Evolutionary conservation across 92 coral and sea anemone genomes (phyloP).

Genomic region (Phenganax marumi): DNA sequence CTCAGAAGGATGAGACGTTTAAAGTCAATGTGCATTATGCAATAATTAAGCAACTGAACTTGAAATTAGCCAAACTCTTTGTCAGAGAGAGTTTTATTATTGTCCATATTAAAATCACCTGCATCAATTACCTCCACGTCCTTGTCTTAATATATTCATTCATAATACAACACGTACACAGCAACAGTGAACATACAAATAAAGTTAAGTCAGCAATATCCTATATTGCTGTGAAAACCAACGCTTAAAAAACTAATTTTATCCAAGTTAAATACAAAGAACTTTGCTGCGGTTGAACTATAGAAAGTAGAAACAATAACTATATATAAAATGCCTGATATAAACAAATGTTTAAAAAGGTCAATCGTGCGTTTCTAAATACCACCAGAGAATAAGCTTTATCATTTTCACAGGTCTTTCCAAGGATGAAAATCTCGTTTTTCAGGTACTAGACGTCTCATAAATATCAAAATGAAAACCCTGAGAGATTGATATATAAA

Average conservation of each 20-base stretch:
- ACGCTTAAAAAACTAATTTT: too few relatives aligned
- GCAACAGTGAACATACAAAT: not conserved
- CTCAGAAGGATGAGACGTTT: too few relatives aligned
- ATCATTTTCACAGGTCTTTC: too few relatives aligned
- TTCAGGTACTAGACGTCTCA: not conserved
- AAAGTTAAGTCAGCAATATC: too few relatives aligned
- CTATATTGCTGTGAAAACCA: too few relatives aligned
- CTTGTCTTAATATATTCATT: not conserved
- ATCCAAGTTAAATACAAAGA: too few relatives aligned
- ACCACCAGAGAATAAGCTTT: too few relatives aligned
- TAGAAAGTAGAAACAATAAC: too few relatives aligned
- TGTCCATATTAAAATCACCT: constrained; percentile 2
- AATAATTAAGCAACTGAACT: not conserved
- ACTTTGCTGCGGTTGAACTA: too few relatives aligned
- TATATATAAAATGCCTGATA: too few relatives aligned
- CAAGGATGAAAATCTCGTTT: not conserved
- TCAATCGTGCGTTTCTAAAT: too few relatives aligned
- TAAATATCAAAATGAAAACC: not conserved
- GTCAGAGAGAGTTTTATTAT: not conserved
- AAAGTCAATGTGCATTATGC: not conserved
- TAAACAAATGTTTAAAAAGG: too few relatives aligned
- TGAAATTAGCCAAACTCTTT: not conserved
- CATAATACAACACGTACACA: not conserved
- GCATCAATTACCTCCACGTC: not conserved
- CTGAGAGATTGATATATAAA: not conserved